phyloP scores from a whole-genome alignment of 2,113 vertebrate genomes.

The Balaenoptera acutorostrata region DNA sequence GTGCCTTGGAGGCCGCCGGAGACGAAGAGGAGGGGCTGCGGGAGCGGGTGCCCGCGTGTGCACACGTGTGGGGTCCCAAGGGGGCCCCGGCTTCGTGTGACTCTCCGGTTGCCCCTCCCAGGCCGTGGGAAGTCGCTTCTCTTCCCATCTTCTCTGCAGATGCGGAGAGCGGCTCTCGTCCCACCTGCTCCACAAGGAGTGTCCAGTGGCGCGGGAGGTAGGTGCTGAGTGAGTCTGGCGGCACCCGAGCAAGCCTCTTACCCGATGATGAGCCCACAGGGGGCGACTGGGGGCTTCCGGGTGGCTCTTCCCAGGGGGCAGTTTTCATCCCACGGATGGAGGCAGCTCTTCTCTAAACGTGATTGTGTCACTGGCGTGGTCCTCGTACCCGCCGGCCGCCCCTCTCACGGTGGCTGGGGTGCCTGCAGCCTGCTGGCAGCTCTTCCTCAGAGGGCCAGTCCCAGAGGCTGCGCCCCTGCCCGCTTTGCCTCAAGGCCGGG shows the following conservation, averaged over 20 bases:
- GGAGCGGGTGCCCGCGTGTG: rapidly evolving
- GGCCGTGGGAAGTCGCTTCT: not conserved
- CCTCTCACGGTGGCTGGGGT: rapidly evolving
- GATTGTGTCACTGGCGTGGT: rapidly evolving
- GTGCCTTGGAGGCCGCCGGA: rapidly evolving
- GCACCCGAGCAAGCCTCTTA: rapidly evolving
- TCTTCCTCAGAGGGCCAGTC: rapidly evolving
- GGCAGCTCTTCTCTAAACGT: not conserved
- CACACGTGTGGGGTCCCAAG: rapidly evolving
- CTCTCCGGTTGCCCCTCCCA: not conserved
- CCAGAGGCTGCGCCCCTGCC: rapidly evolving
- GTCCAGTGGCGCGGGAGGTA: rapidly evolving
- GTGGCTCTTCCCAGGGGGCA: not conserved
- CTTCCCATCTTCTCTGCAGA: no score
- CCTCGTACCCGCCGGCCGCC: rapidly evolving
- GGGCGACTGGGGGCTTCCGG: rapidly evolving
- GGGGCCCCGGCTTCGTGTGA: not conserved
- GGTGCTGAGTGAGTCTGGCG: rapidly evolving
- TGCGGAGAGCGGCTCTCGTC: rapidly evolving
- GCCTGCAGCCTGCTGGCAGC: not conserved
- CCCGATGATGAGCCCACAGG: rapidly evolving
- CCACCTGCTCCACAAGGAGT: rapidly evolving
- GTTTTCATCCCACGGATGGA: rapidly evolving
- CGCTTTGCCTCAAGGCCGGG: not conserved
- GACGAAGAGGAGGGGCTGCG: rapidly evolving